Base-by-base conservation (phyloP, 2,888 invertebrate genomes). In the Lissonota sp. region DNA sequence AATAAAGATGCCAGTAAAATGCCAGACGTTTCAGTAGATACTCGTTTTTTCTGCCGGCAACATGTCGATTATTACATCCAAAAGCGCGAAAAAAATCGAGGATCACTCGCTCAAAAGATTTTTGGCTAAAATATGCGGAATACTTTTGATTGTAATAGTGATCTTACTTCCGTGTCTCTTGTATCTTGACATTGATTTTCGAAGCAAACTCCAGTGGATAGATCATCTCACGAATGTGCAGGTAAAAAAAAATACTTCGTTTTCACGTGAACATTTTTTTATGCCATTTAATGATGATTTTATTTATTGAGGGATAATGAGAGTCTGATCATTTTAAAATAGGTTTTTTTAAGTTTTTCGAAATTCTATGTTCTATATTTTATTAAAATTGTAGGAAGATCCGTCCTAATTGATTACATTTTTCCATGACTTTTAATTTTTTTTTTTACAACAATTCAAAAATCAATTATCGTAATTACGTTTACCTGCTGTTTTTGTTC, bases 141-240 rank as follows among this genome's bases (percentile, higher is more conserved):
- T 71, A 37, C 16, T 80, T 3, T 4, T 80, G 3, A 75, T 80
- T 8, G 46, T 71, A 40, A 39, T 26, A 53, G 70, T 80, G 58
- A 44, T 75, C 46, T 60, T 80, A 71, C 53, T 80, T 46, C 79
- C 79, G 58, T 66, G 70, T 26, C 51, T 80, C 5, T 66, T 80
- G 14, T 80, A 80, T 40, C 26, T 80, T 44, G 71, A 80, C 51
- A 75, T 80, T 40, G 70, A 80, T 26, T 63, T 80, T 12, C 70
- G 53, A 60, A 75, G 49, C 7, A 80, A 55, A 75, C 63, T 79
- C 3, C 57, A 39, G 14, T 69, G 57, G 70, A 46, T 40, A 7
- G 64, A 55, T n/a, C 39, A 49, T 5, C 46, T 49, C n/a, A 74
- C 6, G 5, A 69, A 39, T 7, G 46, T 60, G n/a, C 53, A 71